phyloP scores from a whole-genome alignment of 2,888 invertebrate genomes.

The Dendrolimus houi region DNA sequence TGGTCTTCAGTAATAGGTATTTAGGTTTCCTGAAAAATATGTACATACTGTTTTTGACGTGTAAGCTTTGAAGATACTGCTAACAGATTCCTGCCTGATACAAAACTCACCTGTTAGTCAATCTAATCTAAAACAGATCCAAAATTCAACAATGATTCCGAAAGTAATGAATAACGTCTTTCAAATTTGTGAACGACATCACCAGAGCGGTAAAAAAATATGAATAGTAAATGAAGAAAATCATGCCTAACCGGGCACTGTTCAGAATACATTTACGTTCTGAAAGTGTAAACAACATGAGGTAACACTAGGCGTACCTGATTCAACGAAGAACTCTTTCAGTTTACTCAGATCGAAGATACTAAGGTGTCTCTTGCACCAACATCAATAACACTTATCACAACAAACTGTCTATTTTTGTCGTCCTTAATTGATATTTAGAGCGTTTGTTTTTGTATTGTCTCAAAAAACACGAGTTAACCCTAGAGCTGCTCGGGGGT shows the following conservation, averaged over 20 bases:
- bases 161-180: not conserved
- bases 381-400: conserved; percentile 28
- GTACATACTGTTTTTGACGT: no score
- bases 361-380: conserved; percentile 11
- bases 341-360: not conserved
- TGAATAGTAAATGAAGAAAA: not conserved
- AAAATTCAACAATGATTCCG: no score
- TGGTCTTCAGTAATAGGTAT: no score
- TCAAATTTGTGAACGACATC: not conserved
- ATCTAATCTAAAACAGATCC: no score
- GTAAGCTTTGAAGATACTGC: no score
- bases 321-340: conserved; percentile 3
- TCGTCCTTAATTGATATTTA: conserved; percentile 31
- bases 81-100: no score
- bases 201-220: not conserved
- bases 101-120: no score
- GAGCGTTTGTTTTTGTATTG: conserved; percentile 55
- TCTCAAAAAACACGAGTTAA: conserved; percentile 35
- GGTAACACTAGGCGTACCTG: not conserved
- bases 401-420: conserved; percentile 27
- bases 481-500: conserved; percentile 59
- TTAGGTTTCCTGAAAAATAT: no score
- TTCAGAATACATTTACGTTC: conserved; percentile 41
- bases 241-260: conserved; percentile 43
- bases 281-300: conserved; percentile 46